Evolutionary conservation across 2,113 vertebrate species (phyloP).

Genomic region (Elachura formosa): DNA sequence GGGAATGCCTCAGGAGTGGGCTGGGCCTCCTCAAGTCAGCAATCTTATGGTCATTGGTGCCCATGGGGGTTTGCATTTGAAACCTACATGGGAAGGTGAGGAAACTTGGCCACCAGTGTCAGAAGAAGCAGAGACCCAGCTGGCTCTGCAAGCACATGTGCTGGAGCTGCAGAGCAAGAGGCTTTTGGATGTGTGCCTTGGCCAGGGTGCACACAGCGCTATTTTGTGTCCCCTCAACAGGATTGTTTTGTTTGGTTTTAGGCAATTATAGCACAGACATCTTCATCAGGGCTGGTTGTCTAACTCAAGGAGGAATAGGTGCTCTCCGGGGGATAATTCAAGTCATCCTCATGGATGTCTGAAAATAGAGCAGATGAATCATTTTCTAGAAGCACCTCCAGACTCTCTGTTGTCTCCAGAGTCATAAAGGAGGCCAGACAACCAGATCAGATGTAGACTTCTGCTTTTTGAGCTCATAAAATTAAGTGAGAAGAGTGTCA

Average conservation of each 20-base stretch:
- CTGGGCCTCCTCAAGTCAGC: neutral
- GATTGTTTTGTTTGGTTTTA: neutral
- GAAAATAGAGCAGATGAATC: conserved; percentile 38
- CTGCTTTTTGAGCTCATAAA: neutral
- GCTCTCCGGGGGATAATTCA: neutral
- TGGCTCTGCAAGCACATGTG: neutral
- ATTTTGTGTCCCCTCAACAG: neutral
- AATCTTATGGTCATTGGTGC: neutral
- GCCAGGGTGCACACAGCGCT: neutral
- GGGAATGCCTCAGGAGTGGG: neutral
- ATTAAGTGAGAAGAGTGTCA: neutral
- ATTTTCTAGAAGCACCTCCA: conserved; percentile 14
- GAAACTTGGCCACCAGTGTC: neutral
- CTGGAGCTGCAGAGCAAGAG: neutral
- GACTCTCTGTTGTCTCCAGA: neutral
- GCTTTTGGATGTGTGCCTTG: neutral
- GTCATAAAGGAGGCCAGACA: conserved; percentile 33
- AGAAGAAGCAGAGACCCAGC: neutral
- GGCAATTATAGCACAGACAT: neutral
- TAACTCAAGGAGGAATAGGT: neutral
- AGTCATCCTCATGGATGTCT: neutral
- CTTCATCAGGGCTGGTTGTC: neutral
- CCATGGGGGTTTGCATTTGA: neutral
- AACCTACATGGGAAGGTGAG: neutral
- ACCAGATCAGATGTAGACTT: neutral